Evolutionary conservation across 2,888 invertebrate species (phyloP).

Genomic region (Apoda limacodes): DNA sequence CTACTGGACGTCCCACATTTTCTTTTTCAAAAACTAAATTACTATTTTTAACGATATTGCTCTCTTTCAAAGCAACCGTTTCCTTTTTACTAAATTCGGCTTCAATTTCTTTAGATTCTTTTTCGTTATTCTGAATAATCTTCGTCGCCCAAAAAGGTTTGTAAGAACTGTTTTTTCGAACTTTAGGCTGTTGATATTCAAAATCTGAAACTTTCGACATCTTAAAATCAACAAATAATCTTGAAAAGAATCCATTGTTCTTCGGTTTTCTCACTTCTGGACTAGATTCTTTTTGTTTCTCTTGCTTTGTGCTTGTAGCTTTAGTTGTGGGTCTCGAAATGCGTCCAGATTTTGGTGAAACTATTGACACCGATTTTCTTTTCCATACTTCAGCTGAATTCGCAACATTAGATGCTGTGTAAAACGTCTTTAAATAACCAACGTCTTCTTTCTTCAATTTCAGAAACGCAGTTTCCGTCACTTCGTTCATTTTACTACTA

Average conservation of each 20-base stretch:
- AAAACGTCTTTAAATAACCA: conserved; percentile 34
- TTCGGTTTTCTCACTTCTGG: conserved; percentile 19
- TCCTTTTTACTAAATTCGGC: conserved; percentile 18
- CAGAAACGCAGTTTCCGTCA: conserved; percentile 33
- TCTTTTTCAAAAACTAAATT: conserved; percentile 15
- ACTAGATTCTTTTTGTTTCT: too few relatives aligned
- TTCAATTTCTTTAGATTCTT: conserved; percentile 8
- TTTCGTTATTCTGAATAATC: conserved; percentile 28
- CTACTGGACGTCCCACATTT: too few relatives aligned
- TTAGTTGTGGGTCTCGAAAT: conserved; percentile 22
- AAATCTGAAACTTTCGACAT: conserved; percentile 46
- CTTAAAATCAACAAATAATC: conserved; percentile 42
- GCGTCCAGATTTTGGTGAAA: conserved; percentile 47
- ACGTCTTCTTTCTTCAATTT: conserved; percentile 41
- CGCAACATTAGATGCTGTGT: conserved; percentile 25
- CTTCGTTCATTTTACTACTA: too few relatives aligned
- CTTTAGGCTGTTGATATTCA: conserved; percentile 39
- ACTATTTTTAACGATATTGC: conserved; percentile 27
- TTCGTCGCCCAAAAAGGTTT: conserved; percentile 53
- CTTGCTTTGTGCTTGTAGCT: background rate
- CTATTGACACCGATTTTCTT: conserved; percentile 43
- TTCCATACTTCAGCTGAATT: conserved; percentile 39
- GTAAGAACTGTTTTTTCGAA: conserved; percentile 39
- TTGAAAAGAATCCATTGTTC: conserved; percentile 34
- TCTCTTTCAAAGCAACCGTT: conserved; percentile 20